A percentile compares a stretch with the other conserved stretches of the same genome.
Evolutionary conservation across 1,140 invertebrate genomes (phyloP).

Genomic region (Pseudomyrmex sp.): DNA sequence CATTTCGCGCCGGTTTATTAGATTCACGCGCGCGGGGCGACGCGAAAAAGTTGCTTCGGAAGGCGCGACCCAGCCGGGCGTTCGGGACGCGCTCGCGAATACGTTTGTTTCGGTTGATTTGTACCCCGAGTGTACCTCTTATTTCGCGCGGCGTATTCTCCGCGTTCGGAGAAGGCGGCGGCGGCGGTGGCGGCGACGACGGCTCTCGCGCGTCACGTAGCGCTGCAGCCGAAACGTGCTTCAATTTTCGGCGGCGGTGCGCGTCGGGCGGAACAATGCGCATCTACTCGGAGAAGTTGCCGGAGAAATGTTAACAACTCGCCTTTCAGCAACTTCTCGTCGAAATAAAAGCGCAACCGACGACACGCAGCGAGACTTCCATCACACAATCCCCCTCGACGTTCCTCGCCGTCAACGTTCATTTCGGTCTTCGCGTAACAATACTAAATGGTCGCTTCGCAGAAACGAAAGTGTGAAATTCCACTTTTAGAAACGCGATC

Average conservation of each 20-base stretch:
- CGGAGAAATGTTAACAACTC: slow-evolving; percentile 63
- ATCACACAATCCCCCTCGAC: slow-evolving; percentile 10
- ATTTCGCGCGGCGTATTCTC: slow-evolving; percentile 68
- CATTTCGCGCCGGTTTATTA: slow-evolving; percentile 64
- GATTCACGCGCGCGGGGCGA: slow-evolving; percentile 48
- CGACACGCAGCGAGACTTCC: slow-evolving; percentile 47
- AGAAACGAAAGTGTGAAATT: slow-evolving; percentile 1
- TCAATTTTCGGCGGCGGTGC: slow-evolving; percentile 67
- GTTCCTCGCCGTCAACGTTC: slow-evolving; percentile 9
- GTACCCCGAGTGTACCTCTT: slow-evolving; percentile 60
- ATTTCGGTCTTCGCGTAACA: slow-evolving; percentile 29
- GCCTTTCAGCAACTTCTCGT: slow-evolving; percentile 39
- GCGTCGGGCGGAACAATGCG: slow-evolving; percentile 39
- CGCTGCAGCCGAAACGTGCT: slow-evolving; percentile 75
- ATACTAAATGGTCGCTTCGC: slow-evolving; percentile 41
- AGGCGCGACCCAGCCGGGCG: slow-evolving; percentile 1
- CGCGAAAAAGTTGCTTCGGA: slow-evolving; percentile 57
- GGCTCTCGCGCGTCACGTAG: slow-evolving; percentile 66
- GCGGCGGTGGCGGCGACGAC: no score
- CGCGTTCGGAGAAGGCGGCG: slow-evolving; percentile 37
- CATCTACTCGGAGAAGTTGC: slow-evolving; percentile 58
- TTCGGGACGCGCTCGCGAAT: slow-evolving; percentile 58
- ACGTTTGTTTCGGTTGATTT: slow-evolving; percentile 74
- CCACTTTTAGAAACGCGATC: slow-evolving; percentile 13
- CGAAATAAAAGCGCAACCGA: slow-evolving; percentile 50